A percentile compares a stretch with the other conserved stretches of the same genome.
Evolutionary conservation across 1,140 invertebrate genomes (phyloP).

Genomic region (Atta cephalotes): DNA sequence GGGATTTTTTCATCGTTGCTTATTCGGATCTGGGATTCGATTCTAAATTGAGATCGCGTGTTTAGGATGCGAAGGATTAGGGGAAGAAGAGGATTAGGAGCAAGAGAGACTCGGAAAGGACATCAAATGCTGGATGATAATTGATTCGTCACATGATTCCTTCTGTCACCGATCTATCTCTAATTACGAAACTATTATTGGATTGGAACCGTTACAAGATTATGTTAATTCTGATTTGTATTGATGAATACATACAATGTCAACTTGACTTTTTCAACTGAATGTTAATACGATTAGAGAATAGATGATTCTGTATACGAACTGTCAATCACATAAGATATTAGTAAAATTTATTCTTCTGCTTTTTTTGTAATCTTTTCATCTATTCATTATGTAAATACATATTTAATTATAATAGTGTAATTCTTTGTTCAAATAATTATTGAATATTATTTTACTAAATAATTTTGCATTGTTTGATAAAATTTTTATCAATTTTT

Average conservation of each 20-base stretch:
- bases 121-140: conserved; percentile 33
- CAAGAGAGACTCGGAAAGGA: conserved; percentile 9
- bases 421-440: neutral
- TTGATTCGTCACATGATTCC: conserved; percentile 40
- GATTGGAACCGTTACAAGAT: conserved; percentile 18
- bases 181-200: conserved; percentile 31
- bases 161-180: conserved; percentile 3
- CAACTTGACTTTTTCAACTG: conserved; percentile 12
- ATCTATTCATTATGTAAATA: neutral
- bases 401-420: neutral
- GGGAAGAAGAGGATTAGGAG: conserved; percentile 49
- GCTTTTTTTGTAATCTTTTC: neutral
- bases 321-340: neutral
- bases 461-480: neutral
- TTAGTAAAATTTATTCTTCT: conserved; percentile 16
- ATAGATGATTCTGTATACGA: neutral
- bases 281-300: conserved; percentile 13
- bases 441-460: neutral
- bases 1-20: conserved; percentile 48
- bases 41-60: conserved; percentile 62
- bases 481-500: neutral
- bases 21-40: conserved; percentile 39
- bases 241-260: conserved; percentile 8
- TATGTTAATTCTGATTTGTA: conserved; percentile 36
- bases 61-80: conserved; percentile 55